Evolutionary conservation across 2,797 vertebrate genomes (phyloP).

Genomic region (Microchirus variegatus): DNA sequence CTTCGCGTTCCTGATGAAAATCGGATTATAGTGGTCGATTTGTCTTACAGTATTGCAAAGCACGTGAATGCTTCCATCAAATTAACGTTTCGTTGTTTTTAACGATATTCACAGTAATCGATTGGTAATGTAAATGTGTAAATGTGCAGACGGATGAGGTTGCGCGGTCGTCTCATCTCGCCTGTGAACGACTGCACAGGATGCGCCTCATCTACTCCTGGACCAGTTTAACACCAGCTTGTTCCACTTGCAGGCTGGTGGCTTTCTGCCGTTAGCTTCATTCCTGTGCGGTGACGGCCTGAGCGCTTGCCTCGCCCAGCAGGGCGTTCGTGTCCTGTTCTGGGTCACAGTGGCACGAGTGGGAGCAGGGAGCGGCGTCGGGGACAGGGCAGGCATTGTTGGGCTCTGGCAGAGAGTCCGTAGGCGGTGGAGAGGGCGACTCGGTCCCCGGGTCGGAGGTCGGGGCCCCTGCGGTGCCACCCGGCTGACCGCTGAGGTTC

Average conservation of each 20-base stretch:
- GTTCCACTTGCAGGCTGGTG: conserved; percentile 49
- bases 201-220: conserved; percentile 16
- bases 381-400: conserved; percentile 15
- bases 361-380: conserved; percentile 44
- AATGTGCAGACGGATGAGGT: conserved; percentile 45
- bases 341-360: conserved; percentile 66
- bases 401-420: conserved; percentile 59
- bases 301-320: conserved; percentile 42
- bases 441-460: conserved; percentile 58
- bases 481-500: conserved; percentile 80
- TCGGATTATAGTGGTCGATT: conserved; percentile 1
- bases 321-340: conserved; percentile 44
- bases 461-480: conserved; percentile 12
- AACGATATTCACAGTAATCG: conserved; percentile 13
- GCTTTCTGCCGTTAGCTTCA: conserved; percentile 53
- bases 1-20: neutral
- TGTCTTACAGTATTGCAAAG: neutral
- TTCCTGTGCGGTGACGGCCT: conserved; percentile 60
- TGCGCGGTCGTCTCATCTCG: conserved; percentile 51
- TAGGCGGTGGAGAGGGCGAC: conserved; percentile 69
- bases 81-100: neutral
- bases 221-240: conserved; percentile 30
- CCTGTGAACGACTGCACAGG: conserved; percentile 34
- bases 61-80: conserved; percentile 4
- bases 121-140: conserved; percentile 31